These are phyloP conservation scores for Narcine bancroftii DNA, from an alignment of 2,113 vertebrate genomes.

Conservation along the genomic window DNA sequence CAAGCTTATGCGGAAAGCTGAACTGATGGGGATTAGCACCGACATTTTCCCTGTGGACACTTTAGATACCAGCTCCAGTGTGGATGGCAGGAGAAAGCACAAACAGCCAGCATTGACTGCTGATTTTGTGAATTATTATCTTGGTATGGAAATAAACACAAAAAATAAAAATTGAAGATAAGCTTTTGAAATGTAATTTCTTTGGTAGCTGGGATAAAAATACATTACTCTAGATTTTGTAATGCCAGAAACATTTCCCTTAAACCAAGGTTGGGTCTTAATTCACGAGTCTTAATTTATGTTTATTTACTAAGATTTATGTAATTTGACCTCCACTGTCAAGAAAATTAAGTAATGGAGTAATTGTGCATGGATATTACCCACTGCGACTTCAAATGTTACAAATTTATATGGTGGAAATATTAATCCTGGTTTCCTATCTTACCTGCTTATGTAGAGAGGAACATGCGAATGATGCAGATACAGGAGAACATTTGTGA, in stretches of 20 bases:
- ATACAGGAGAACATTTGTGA: constrained; percentile 98
- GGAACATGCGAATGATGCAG: constrained; percentile 99
- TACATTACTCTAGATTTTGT: constrained; percentile 24
- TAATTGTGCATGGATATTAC: constrained; percentile 37
- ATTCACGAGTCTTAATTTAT: constrained; percentile 32
- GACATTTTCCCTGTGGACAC: constrained; percentile 96
- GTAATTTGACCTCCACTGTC: not conserved
- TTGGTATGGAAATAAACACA: constrained; percentile 63
- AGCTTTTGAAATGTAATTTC: not conserved
- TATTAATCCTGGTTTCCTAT: not conserved
- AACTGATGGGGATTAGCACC: constrained; percentile 96
- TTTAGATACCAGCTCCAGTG: constrained; percentile 82
- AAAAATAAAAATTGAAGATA: constrained; percentile 41
- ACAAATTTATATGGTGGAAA: not conserved
- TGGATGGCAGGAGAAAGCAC: constrained; percentile 90
- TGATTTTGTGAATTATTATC: constrained; percentile 97
- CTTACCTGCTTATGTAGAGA: constrained; percentile 64
- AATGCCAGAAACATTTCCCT: constrained; percentile 49
- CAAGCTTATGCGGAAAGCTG: constrained; percentile 92
- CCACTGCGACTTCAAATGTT: not conserved
- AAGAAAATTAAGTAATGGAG: not conserved
- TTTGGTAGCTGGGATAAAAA: not conserved
- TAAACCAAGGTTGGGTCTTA: constrained; percentile 31
- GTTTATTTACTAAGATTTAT: not conserved
- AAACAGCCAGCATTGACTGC: constrained; percentile 93